A percentile compares a stretch with the other conserved stretches of the same genome.
Evolutionary conservation across 2,888 invertebrate genomes (phyloP).

Genomic region (Mongoloraphidia duomilia): DNA sequence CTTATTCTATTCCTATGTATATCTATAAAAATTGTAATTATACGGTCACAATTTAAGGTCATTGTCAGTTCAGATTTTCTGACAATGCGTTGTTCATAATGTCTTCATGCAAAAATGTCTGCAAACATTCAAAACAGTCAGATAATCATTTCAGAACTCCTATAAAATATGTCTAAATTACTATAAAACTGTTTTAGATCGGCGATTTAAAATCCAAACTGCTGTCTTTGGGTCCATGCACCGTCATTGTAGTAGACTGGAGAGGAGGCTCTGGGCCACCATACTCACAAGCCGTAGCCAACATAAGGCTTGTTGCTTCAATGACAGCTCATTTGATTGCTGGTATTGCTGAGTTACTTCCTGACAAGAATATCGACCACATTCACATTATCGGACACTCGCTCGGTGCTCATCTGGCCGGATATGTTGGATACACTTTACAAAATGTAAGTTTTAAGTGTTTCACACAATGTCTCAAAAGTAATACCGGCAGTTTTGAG

Average conservation of each 20-base stretch:
- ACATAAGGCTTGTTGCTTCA: slow-evolving; percentile 71
- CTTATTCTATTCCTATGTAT: no score
- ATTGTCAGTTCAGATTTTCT: no score
- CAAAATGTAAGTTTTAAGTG: slow-evolving; percentile 35
- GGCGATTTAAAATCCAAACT: slow-evolving; percentile 28
- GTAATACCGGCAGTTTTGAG: not conserved
- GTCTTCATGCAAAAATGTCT: no score
- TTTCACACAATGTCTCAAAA: not conserved
- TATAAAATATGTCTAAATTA: no score
- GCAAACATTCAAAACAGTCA: no score
- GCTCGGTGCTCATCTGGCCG: slow-evolving; percentile 69
- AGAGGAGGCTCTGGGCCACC: slow-evolving; percentile 73
- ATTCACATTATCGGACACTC: slow-evolving; percentile 81
- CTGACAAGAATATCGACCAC: slow-evolving; percentile 38
- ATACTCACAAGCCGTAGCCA: slow-evolving; percentile 85
- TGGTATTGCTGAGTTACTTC: slow-evolving; percentile 29
- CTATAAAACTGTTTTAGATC: no score
- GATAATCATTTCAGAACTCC: not conserved
- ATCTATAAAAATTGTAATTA: no score
- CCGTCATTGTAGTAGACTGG: slow-evolving; percentile 76
- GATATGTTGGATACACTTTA: slow-evolving; percentile 67
- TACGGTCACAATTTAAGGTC: no score
- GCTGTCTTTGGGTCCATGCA: slow-evolving; percentile 53
- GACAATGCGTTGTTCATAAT: no score
- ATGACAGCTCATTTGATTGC: slow-evolving; percentile 60